Evolutionary conservation across 1,140 invertebrate species (phyloP), one percentile per base, ranked within the genome.

Genomic region (Drosophila navojoa): DNA sequence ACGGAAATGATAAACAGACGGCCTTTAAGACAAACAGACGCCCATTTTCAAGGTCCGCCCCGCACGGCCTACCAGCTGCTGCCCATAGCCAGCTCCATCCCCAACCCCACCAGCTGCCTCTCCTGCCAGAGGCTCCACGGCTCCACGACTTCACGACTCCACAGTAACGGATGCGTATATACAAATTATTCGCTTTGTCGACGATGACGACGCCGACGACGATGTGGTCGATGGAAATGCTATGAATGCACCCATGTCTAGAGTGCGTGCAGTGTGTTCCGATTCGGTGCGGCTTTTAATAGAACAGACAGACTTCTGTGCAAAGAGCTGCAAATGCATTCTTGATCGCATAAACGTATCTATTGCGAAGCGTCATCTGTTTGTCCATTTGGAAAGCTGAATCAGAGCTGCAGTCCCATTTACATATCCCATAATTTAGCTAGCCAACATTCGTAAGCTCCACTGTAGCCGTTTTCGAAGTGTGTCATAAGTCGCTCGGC

Each of bases 1-100:
- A 66, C 82, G 82, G 82, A 87, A 89, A 87, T 89, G 64, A 77
- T 77, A 68, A 87, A 76, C 82, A 63, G 52, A 35, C 64, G 49
- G 64, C 57, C 71, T 68, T 58, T 54, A 73, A 72, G 59, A 72
- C 57, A 68, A 73, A 69, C 64, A 62, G 59, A 53, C 57, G 60
- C 66, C 71, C 66, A 64, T 77, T 75, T 55, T 75, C 76, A 75
- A 77, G 71, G 75, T 76, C 67, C 59, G n/a, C 47, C 58, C 27
- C 59, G 38, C 35, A n/a, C 6, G n/a, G 27, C 50, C 27, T 13
- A n/a, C 2, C 49, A 15, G 25, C 19, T 22, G 47, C 47, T 10
- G 11, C n/a, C 25, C 35, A 38, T 38, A 13, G 13, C 54, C 45
- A 35, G 2, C 19, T 55, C 57, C 52, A 63, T 45, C 11, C 6